Percentiles rank a stretch among this genome's conserved stretches.
Conservation (phyloP, 2,113 vertebrate genomes). For the Dipodomys merriami region DNA sequence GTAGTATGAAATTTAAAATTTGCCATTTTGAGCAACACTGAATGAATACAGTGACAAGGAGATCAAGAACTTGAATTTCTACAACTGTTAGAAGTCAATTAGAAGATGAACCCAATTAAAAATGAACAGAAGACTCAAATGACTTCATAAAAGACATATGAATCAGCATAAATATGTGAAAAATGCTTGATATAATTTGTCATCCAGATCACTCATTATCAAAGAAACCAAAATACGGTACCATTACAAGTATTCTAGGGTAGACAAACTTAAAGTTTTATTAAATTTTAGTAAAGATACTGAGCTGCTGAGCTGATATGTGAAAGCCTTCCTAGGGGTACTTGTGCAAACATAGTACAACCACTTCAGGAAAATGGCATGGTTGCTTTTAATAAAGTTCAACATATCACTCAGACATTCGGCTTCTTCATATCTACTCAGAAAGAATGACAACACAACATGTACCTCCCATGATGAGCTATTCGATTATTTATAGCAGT, state of each 20-base stretch:
- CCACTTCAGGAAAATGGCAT: not conserved
- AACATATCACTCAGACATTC: not conserved
- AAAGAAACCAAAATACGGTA: not conserved
- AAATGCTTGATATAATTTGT: too few species aligned
- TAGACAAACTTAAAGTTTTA: not conserved
- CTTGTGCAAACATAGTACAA: not conserved
- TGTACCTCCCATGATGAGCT: not conserved
- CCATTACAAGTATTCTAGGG: not conserved
- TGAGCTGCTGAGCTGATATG: not conserved
- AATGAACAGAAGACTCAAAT: not conserved
- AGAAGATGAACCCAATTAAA: not conserved
- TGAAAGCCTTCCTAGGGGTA: not conserved
- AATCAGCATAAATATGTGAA: not conserved
- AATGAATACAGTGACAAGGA: not conserved
- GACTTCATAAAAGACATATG: not conserved
- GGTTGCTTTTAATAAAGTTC: not conserved
- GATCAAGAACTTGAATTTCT: not conserved
- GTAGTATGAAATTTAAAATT: not conserved
- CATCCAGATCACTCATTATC: not conserved
- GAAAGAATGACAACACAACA: not conserved
- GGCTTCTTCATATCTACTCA: not conserved
- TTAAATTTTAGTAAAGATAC: not conserved
- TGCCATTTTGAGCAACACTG: not conserved
- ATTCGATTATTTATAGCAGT: not conserved
- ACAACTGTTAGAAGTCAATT: not conserved